Evolutionary conservation across 92 coral and sea anemone genomes (phyloP).

Genomic region (Virgularia gustaviana): DNA sequence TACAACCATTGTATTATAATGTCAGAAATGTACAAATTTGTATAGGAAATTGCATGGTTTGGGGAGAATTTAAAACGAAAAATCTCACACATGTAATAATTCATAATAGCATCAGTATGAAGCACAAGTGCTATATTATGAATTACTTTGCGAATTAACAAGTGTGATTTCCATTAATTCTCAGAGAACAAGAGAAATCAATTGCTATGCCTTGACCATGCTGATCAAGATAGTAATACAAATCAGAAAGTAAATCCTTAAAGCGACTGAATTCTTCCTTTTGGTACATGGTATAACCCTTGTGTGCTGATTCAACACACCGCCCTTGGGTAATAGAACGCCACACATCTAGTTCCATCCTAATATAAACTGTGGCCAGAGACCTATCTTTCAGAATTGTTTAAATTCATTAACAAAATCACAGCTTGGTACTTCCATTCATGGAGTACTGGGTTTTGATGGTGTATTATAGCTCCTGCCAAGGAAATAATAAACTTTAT

Average conservation of each 20-base stretch:
- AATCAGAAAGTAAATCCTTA: neutral
- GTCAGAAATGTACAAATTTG: too few relatives aligned
- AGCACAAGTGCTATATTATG: too few relatives aligned
- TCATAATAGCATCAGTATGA: too few relatives aligned
- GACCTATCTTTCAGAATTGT: conserved; percentile 9
- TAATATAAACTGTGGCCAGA: neutral
- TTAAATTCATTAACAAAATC: conserved; percentile 3
- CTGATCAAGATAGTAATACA: neutral
- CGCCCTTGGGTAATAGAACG: neutral
- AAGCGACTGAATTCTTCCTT: conserved; percentile 2
- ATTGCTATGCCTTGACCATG: conserved; percentile 8
- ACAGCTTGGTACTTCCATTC: neutral
- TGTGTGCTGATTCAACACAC: neutral
- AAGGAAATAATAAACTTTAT: neutral
- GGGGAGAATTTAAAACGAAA: too few relatives aligned
- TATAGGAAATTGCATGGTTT: too few relatives aligned
- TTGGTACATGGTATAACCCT: conserved; percentile 6
- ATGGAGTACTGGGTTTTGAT: neutral
- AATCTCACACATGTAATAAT: too few relatives aligned
- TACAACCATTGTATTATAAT: too few relatives aligned
- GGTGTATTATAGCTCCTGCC: conserved; percentile 1
- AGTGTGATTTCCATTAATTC: too few relatives aligned
- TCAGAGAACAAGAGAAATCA: too few relatives aligned
- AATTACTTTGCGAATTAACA: too few relatives aligned
- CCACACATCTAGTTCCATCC: conserved; percentile 18